These are phyloP conservation scores for Drosophila tsacasi DNA, from an alignment of 1,140 invertebrate genomes.

Conservation along the genomic window DNA sequence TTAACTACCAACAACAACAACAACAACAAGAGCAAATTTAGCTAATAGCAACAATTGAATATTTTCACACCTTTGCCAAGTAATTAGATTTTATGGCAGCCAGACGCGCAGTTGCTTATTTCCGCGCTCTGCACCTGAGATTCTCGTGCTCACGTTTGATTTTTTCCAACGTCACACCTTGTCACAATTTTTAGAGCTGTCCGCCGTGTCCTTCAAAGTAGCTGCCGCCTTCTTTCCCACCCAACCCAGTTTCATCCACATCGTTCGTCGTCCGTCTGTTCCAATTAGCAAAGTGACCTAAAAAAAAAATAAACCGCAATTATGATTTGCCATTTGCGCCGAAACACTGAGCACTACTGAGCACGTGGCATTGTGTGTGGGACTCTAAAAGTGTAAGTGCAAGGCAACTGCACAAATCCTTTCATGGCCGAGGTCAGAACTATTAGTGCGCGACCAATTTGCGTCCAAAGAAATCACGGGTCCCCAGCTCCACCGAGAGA, in stretches of 20 bases:
- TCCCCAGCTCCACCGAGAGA: constrained; percentile 33
- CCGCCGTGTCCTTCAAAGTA: constrained; percentile 71
- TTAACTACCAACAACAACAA: constrained; percentile 50
- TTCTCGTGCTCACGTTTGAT: not conserved
- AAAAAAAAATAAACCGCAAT: constrained; percentile 43
- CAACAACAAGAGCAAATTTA: constrained; percentile 1
- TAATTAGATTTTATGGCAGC: constrained; percentile 47
- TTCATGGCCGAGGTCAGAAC: constrained; percentile 81
- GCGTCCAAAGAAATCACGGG: constrained; percentile 45
- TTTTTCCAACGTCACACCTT: constrained; percentile 67
- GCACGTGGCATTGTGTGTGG: constrained; percentile 65
- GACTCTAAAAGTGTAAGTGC: constrained; percentile 29
- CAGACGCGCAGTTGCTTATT: constrained; percentile 9
- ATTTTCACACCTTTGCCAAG: constrained; percentile 66
- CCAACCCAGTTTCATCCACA: constrained; percentile 5
- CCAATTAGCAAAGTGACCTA: constrained; percentile 68
- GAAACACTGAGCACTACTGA: constrained; percentile 39
- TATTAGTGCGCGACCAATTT: constrained; percentile 80
- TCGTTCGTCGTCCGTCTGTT: constrained; percentile 55
- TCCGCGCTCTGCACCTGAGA: constrained; percentile 31
- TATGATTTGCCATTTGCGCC: constrained; percentile 65
- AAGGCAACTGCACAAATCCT: constrained; percentile 72
- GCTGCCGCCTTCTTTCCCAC: not conserved
- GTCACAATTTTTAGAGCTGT: constrained; percentile 64
- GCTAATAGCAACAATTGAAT: constrained; percentile 20